These are phyloP conservation scores for Tachina fera DNA, from an alignment of 2,888 invertebrate species.

Conservation along the genomic window DNA sequence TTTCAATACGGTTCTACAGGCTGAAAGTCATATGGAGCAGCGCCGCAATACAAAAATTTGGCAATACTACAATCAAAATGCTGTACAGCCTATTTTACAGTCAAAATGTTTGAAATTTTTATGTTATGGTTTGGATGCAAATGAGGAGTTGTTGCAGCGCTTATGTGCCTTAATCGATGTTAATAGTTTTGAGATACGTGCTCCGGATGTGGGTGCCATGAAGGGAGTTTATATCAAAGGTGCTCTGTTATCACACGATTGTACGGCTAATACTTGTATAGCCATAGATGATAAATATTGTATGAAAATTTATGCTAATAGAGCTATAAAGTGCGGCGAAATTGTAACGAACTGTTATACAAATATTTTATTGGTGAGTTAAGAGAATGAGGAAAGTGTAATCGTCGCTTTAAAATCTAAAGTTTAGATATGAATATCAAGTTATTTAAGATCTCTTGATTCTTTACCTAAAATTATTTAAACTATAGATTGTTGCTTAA, in stretches of 20 bases:
- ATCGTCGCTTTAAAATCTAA: too few species aligned
- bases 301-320: conserved; percentile 87
- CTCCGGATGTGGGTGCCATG: conserved; percentile 83
- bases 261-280: conserved; percentile 88
- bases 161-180: conserved; percentile 90
- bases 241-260: conserved; percentile 89
- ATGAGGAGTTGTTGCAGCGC: conserved; percentile 85
- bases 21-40: conserved; percentile 85
- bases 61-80: conserved; percentile 84
- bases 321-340: conserved; percentile 85
- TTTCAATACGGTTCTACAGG: conserved; percentile 84
- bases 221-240: conserved; percentile 89
- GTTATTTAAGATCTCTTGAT: too few species aligned
- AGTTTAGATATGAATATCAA: too few species aligned
- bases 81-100: conserved; percentile 78
- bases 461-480: too few species aligned
- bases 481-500: too few species aligned
- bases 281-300: conserved; percentile 87
- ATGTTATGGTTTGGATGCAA: conserved; percentile 80
- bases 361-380: conserved; percentile 87
- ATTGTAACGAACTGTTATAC: conserved; percentile 89
- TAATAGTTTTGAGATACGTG: conserved; percentile 89
- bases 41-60: conserved; percentile 85
- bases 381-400: not conserved
- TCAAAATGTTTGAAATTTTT: conserved; percentile 75